Evolutionary conservation across 2,797 vertebrate genomes (phyloP), one percentile per base, ranked within the genome.

Genomic region (Rachycentron canadum): DNA sequence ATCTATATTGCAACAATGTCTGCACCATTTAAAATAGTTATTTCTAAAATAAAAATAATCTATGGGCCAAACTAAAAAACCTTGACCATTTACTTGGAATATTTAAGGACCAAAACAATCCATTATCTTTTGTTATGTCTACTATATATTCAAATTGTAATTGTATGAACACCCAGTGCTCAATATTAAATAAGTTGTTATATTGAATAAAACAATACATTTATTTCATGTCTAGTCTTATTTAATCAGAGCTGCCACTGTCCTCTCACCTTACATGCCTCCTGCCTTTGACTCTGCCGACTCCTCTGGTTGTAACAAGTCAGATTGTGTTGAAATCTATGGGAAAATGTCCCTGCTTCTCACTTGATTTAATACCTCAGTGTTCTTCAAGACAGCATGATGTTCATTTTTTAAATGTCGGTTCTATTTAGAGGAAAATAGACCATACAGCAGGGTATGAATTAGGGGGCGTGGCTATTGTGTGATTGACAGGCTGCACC

Each of bases 21-120:
- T 77, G 28, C 5, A 32, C 11, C 40, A 53, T 76, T 67, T 11
- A 26, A 57, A n/a, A 23, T 62, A 17, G 21, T 64, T 62, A 64
- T 67, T 57, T 61, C 2, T 26, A 30, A 50, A 60, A 52, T 17
- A 12, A 38, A 25, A 25, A 36, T 17, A 32, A 78, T 28, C 2
- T 38, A 13, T 32, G 1, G 55, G 5, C 28, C 38, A 40, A 69
- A 62, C n/a, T n/a, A 14, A 49, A 17, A 26, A 5, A 34, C 58
- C 21, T 28, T 70, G 1, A 61, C 12, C 26, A 0, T 59, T 26
- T 25, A 28, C 16, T 52, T 43, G 43, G 8, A 45, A 23, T 62
- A 30, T 57, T 53, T 76, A 62, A 68, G 45, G 28, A 55, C 49
- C n/a, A 50, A 1, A 50, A 23, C 50, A 4, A 26, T 13, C 4